Evolutionary conservation across 2,113 vertebrate genomes (phyloP).

Genomic region (Andinoacara biseriatus): DNA sequence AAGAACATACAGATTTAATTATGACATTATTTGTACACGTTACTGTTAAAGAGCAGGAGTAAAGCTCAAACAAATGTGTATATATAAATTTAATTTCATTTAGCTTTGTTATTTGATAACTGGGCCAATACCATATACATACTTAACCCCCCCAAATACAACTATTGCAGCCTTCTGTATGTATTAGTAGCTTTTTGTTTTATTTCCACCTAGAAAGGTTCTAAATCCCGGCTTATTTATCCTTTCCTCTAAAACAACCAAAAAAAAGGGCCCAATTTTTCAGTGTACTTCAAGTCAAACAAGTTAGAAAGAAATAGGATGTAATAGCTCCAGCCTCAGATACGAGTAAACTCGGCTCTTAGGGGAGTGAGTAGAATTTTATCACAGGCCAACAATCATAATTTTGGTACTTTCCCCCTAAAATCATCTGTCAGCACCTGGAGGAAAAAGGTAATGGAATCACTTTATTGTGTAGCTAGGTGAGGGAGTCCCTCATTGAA

Average conservation of each 20-base stretch:
- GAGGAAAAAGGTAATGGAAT: conserved; percentile 58
- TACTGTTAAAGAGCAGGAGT: not conserved
- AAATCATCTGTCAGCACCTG: conserved; percentile 59
- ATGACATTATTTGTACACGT: not conserved
- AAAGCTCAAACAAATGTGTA: too few species aligned
- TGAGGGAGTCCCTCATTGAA: conserved; percentile 38
- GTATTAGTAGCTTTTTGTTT: too few species aligned
- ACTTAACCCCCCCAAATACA: too few species aligned
- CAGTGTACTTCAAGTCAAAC: not conserved
- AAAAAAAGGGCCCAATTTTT: not conserved
- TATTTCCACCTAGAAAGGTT: not conserved
- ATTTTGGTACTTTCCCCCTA: conserved; percentile 40
- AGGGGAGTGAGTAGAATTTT: conserved; percentile 2
- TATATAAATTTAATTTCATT: too few species aligned
- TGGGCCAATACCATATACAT: too few species aligned
- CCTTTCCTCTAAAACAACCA: not conserved
- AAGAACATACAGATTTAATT: not conserved
- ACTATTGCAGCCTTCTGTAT: too few species aligned
- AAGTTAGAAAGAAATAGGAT: conserved; percentile 1
- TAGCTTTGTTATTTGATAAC: too few species aligned
- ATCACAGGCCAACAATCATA: conserved; percentile 25
- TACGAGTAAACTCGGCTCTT: conserved; percentile 17
- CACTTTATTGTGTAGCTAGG: conserved; percentile 60
- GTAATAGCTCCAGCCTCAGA: conserved; percentile 6
- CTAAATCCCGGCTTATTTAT: not conserved